Conservation (phyloP, 2,888 invertebrate genomes). For the Gastracanthus pulcherrimus region DNA sequence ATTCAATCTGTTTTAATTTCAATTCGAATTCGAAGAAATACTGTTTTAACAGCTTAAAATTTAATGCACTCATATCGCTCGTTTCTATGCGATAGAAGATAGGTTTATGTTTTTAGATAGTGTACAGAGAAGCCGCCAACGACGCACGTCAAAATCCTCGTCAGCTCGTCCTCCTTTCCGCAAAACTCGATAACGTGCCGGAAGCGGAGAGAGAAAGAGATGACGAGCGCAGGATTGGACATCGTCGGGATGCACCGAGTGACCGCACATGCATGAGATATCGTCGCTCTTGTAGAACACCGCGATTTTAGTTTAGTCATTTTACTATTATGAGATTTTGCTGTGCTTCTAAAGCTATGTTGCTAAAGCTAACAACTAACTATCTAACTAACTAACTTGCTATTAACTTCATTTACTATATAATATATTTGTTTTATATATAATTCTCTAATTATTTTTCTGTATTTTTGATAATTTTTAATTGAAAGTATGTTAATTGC, state of each 20-base stretch:
- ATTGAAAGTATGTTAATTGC: no score
- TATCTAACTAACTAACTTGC: no score
- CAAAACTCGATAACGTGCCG: constrained; percentile 43
- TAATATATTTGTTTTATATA: no score
- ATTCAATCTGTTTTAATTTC: no score
- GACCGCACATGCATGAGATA: constrained; percentile 14
- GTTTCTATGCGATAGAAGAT: background rate
- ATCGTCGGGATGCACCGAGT: constrained; percentile 27
- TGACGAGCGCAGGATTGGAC: constrained; percentile 17
- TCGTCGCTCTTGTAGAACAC: background rate
- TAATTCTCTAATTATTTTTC: no score
- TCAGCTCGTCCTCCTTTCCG: constrained; percentile 27
- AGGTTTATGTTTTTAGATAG: constrained; percentile 5
- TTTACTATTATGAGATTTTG: background rate
- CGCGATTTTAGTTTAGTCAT: background rate
- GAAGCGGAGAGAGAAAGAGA: constrained; percentile 26
- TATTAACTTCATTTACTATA: no score
- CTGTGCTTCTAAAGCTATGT: background rate
- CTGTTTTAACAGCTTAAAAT: background rate
- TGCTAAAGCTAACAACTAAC: background rate
- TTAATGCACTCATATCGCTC: background rate
- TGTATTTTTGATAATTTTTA: no score
- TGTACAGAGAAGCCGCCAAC: background rate
- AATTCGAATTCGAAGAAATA: background rate
- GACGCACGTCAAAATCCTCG: constrained; percentile 19